Evolutionary conservation across 2,888 invertebrate genomes (phyloP), one percentile per base, ranked within the genome.

Genomic region (Endomychus coccineus): DNA sequence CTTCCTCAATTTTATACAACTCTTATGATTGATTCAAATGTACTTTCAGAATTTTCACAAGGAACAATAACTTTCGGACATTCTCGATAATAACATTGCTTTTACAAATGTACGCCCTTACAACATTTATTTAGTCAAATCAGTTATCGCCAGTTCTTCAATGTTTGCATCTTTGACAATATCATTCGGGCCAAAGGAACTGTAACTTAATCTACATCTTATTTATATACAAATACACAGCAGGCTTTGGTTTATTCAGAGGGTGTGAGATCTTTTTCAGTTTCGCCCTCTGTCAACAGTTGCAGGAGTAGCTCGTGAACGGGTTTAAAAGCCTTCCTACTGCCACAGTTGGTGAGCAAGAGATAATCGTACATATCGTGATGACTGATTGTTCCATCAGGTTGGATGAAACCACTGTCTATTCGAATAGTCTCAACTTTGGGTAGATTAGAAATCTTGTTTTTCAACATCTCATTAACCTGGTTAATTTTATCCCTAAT

Each of bases 301-400:
- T 87, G 86, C 44, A 79, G 73, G 12, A 88, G 68, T 44, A 88
- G 70, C 64, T 88, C 87, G 62, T 84, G 77, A 31, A 89, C 79
- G 12, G 87, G 85, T 66, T 86, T 86, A 64, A 89, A 88, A 6
- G 85, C 83, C 66, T 90, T 90, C 56, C 78, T 75, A 64, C 88
- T 88, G 34, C 91, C 92, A 31, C 81, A 76, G 66, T 85, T 84
- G 2, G 89, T 90, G 40, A 90, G 74, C 58, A 89, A 83, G 31
- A 91, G 75, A 66, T 89, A 94, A 66, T 94, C 92, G 59, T 86
- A 83, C 87, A 94, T 87, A 61, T 92, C 91, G 56, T 83, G 83
- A 58, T 87, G 88, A 59, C 84, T 85, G 40, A 92, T 89, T 27
- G 78, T 77, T 2, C 87, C 84, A 68, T 84, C 84, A 28, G 73